Conservation (phyloP, 2,797 vertebrate genomes). For the Emydoidea blandingii region DNA sequence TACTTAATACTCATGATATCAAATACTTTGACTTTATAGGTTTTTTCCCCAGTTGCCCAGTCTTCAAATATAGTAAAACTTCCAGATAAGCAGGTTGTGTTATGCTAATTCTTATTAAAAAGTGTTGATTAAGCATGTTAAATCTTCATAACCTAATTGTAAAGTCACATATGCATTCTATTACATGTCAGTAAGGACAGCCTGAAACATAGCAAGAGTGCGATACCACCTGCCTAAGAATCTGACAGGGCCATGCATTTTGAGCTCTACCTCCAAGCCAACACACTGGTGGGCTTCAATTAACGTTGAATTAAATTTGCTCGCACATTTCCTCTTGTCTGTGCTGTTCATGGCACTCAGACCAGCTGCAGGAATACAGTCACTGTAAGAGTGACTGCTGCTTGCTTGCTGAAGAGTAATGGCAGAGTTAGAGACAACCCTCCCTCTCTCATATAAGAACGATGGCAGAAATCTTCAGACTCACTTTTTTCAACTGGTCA, state of each 20-base stretch:
- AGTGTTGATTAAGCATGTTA: background rate
- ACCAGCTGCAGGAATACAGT: background rate
- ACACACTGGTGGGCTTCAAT: background rate
- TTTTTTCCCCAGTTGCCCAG: conserved; percentile 49
- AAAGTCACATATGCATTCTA: background rate
- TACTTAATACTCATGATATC: conserved; percentile 67
- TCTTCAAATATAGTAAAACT: background rate
- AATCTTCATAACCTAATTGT: conserved; percentile 27
- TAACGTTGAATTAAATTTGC: background rate
- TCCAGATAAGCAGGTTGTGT: conserved; percentile 33
- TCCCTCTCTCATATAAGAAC: background rate
- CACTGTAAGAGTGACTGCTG: background rate
- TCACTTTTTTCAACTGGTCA: background rate
- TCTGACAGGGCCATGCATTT: background rate
- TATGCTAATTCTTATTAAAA: conserved; percentile 43
- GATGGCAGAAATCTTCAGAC: background rate
- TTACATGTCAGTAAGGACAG: background rate
- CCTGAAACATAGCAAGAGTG: background rate
- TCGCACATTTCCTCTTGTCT: background rate
- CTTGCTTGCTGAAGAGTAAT: background rate
- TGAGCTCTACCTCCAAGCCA: background rate
- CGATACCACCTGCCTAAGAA: background rate
- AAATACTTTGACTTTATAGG: conserved; percentile 58
- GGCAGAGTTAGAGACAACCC: background rate
- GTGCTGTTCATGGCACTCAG: background rate